Conservation (phyloP, 2,888 invertebrate species). For the Onchidella celtica region DNA sequence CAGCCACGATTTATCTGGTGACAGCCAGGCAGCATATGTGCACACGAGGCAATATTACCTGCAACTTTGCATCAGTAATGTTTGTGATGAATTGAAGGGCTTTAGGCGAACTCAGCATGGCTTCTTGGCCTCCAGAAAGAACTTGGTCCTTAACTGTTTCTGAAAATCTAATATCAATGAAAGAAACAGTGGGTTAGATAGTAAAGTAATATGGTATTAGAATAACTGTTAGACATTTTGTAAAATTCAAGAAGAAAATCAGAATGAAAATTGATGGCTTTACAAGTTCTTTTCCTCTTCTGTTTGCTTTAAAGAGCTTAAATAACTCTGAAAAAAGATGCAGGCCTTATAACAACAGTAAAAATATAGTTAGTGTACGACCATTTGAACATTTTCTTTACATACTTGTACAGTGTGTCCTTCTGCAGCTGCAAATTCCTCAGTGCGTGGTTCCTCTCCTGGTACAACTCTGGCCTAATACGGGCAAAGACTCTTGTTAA, state of each 20-base stretch:
- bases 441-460: conserved; percentile 71
- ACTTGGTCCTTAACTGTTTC: conserved; percentile 68
- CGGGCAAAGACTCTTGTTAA: conserved; percentile 75
- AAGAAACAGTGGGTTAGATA: background rate
- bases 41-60: no score
- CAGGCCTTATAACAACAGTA: no score
- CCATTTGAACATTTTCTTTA: no score
- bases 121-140: conserved; percentile 63
- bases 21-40: no score
- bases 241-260: no score
- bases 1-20: no score
- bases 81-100: conserved; percentile 71
- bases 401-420: conserved; percentile 62
- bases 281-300: no score
- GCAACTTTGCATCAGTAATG: conserved; percentile 71
- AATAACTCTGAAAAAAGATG: no score
- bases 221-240: background rate
- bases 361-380: no score
- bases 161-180: conserved; percentile 53
- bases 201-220: background rate
- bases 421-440: conserved; percentile 68
- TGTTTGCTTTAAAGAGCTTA: no score
- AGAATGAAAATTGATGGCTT: no score
- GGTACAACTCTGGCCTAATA: conserved; percentile 74
- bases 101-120: conserved; percentile 69